phyloP scores from a whole-genome alignment of 2,113 vertebrate genomes.

The Lagopus leucura region DNA sequence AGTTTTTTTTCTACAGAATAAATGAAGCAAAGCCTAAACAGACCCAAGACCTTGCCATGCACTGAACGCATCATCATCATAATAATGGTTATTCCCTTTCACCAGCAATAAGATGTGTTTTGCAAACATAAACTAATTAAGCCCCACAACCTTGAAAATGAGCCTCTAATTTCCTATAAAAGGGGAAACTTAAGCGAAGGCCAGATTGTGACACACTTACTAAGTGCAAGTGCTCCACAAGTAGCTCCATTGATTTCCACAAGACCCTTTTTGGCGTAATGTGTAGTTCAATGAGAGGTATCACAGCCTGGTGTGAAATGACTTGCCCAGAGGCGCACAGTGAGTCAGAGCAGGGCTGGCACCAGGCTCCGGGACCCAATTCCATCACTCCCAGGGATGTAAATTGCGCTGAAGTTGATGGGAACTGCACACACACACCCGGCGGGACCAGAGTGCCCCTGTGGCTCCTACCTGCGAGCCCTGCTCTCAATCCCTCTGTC shows the following conservation, averaged over 20 bases:
- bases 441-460: rapidly evolving
- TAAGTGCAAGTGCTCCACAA: slow-evolving; percentile 58
- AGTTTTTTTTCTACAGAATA: background rate
- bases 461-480: background rate
- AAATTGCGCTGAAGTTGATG: background rate
- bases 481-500: background rate
- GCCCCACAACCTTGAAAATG: slow-evolving; percentile 64
- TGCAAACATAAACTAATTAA: slow-evolving; percentile 73
- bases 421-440: background rate
- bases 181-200: slow-evolving; percentile 43
- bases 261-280: slow-evolving; percentile 54
- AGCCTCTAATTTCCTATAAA: slow-evolving; percentile 66
- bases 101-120: slow-evolving; percentile 59
- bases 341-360: background rate
- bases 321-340: slow-evolving; percentile 20
- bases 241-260: slow-evolving; percentile 62
- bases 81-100: slow-evolving; percentile 54
- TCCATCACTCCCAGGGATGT: slow-evolving; percentile 30
- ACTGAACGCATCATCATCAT: slow-evolving; percentile 54
- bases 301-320: slow-evolving; percentile 65
- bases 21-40: slow-evolving; percentile 55
- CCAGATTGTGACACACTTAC: slow-evolving; percentile 73
- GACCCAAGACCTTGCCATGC: slow-evolving; percentile 48
- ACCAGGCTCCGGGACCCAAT: slow-evolving; percentile 30
- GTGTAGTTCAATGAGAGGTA: slow-evolving; percentile 63